phyloP scores from a whole-genome alignment of 2,797 vertebrate species.

The Gobionotothen gibberifrons region DNA sequence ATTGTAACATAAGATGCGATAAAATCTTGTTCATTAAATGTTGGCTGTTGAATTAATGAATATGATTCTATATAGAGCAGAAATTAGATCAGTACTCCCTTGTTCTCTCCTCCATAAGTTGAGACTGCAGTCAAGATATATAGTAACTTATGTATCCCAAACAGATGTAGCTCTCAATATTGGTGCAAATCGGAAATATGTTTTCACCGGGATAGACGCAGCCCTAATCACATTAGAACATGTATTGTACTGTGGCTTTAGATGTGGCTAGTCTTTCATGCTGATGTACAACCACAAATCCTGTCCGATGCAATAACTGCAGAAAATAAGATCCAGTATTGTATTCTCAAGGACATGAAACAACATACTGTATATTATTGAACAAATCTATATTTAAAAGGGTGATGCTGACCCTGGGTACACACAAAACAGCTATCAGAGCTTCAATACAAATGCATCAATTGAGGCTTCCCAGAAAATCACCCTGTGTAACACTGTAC shows the following conservation, averaged over 20 bases:
- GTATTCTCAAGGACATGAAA: not conserved
- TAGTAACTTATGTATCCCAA: not conserved
- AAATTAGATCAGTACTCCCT: no score
- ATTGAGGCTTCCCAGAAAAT: not conserved
- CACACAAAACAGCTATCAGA: not conserved
- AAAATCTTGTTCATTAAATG: not conserved
- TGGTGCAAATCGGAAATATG: not conserved
- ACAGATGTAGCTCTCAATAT: not conserved
- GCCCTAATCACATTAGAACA: not conserved
- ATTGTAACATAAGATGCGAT: not conserved
- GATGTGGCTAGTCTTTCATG: not conserved
- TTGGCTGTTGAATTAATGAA: no score
- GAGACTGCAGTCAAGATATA: not conserved
- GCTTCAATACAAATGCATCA: constrained; percentile 7
- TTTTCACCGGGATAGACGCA: not conserved
- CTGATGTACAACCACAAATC: not conserved
- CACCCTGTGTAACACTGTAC: not conserved
- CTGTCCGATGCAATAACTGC: not conserved
- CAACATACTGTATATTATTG: not conserved
- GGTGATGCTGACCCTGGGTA: constrained; percentile 7
- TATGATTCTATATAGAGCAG: no score
- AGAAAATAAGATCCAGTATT: not conserved
- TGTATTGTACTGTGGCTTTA: not conserved
- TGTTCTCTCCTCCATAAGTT: not conserved
- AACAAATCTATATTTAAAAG: constrained; percentile 1